These are phyloP conservation scores for Myotis brandtii DNA, from an alignment of 2,113 vertebrate genomes.

Conservation along the genomic window DNA sequence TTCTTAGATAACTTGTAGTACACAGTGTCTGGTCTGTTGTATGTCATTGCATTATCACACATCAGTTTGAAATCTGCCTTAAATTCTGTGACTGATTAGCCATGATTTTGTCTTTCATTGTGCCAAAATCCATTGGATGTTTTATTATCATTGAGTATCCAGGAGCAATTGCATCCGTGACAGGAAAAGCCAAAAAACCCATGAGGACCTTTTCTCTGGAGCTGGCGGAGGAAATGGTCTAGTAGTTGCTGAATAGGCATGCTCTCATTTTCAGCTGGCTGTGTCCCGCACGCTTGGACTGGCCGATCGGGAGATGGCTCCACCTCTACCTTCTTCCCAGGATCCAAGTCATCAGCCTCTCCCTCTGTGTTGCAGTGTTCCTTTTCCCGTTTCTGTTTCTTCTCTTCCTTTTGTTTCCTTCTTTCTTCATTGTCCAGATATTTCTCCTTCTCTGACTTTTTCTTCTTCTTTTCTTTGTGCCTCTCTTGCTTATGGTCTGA, in stretches of 20 bases:
- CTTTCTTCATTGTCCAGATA: slow-evolving; percentile 93
- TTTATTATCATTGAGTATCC: slow-evolving; percentile 99
- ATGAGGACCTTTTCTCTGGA: slow-evolving; percentile 98
- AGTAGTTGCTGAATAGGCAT: slow-evolving; percentile 96
- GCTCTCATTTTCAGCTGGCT: slow-evolving; percentile 95
- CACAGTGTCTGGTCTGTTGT: slow-evolving; percentile 98
- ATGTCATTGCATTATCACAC: slow-evolving; percentile 99
- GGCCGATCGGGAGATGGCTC: slow-evolving; percentile 94
- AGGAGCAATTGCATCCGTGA: slow-evolving; percentile 97
- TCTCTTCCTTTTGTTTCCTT: slow-evolving; percentile 95
- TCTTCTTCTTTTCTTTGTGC: slow-evolving; percentile 98
- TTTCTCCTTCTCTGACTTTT: slow-evolving; percentile 87
- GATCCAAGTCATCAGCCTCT: slow-evolving; percentile 93
- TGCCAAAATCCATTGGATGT: slow-evolving; percentile 99
- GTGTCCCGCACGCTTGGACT: slow-evolving; percentile 94
- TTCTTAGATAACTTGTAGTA: slow-evolving; percentile 99
- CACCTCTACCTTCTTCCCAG: slow-evolving; percentile 91
- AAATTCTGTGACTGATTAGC: slow-evolving; percentile 97
- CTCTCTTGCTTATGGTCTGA: slow-evolving; percentile 96
- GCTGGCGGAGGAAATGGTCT: slow-evolving; percentile 96
- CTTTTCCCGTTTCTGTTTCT: slow-evolving; percentile 94
- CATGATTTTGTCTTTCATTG: slow-evolving; percentile 96
- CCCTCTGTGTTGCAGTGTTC: slow-evolving; percentile 93
- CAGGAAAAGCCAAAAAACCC: slow-evolving; percentile 97
- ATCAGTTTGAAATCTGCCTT: slow-evolving; percentile 99